phyloP scores from a whole-genome alignment of 2,797 vertebrate species.

The Myotis planiceps region DNA sequence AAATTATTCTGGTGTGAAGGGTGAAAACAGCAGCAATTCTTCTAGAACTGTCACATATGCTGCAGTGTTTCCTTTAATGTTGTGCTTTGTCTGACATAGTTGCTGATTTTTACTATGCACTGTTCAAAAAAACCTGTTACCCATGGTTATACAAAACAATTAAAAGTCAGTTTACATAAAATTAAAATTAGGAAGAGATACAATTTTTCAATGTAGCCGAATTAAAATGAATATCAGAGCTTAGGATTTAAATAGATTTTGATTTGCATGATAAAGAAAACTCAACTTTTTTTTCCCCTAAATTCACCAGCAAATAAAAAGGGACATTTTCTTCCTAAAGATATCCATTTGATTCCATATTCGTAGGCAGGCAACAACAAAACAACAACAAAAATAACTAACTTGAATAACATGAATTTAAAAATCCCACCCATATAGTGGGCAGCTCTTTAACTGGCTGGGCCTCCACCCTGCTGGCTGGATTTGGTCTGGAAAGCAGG shows the following conservation, averaged over 20 bases:
- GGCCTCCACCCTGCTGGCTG: fast-evolving
- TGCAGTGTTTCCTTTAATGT: constrained; percentile 29
- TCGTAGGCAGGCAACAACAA: constrained; percentile 11
- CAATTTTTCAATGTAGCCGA: constrained; percentile 55
- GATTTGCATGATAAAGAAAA: constrained; percentile 64
- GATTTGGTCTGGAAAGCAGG: not conserved
- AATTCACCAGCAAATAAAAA: constrained; percentile 34
- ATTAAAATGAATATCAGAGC: constrained; percentile 61
- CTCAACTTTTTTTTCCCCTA: not conserved
- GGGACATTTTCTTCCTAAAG: not conserved
- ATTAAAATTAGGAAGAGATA: constrained; percentile 75
- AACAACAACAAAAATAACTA: not conserved
- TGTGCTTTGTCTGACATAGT: constrained; percentile 60
- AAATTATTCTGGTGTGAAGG: constrained; percentile 70
- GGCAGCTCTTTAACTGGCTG: not conserved
- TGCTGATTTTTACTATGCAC: constrained; percentile 69
- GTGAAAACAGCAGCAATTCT: constrained; percentile 71
- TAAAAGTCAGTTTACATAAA: constrained; percentile 74
- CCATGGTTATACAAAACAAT: constrained; percentile 62
- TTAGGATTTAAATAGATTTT: constrained; percentile 64
- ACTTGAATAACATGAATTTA: not conserved
- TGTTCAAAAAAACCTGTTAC: constrained; percentile 60
- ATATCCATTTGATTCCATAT: not conserved
- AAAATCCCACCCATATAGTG: constrained; percentile 9
- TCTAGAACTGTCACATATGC: constrained; percentile 64